phyloP scores from a whole-genome alignment of 2,113 vertebrate species.

The Lipophrys pholis region DNA sequence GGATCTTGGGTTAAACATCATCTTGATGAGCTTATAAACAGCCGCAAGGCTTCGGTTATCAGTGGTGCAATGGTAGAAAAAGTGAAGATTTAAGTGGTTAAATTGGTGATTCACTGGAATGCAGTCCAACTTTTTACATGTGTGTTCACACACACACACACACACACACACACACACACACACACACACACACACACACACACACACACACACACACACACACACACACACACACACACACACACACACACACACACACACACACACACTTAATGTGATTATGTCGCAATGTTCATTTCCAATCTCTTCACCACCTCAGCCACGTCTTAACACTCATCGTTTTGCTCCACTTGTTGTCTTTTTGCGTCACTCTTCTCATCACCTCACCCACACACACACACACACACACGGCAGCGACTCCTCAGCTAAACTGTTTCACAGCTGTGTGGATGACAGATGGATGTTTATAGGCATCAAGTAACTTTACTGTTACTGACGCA shows the following conservation, averaged over 20 bases:
- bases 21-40: no score
- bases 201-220: no score
- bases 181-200: neutral
- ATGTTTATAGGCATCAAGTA: no score
- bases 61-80: no score
- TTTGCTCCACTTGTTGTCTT: neutral
- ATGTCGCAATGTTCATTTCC: neutral
- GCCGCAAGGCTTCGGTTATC: no score
- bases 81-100: no score
- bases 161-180: neutral
- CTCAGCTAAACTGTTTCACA: neutral
- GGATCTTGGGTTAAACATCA: no score
- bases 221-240: neutral
- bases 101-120: no score
- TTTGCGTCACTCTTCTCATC: neutral
- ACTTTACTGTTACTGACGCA: no score
- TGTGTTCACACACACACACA: no score
- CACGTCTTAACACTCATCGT: constrained; percentile 2
- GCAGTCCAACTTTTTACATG: no score
- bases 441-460: neutral
- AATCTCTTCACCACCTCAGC: neutral
- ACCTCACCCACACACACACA: neutral
- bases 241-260: neutral
- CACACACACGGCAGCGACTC: neutral
- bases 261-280: constrained; percentile 1